These are phyloP conservation scores for Metopia argyrocephala DNA, from an alignment of 2,888 invertebrate species.

Conservation along the genomic window DNA sequence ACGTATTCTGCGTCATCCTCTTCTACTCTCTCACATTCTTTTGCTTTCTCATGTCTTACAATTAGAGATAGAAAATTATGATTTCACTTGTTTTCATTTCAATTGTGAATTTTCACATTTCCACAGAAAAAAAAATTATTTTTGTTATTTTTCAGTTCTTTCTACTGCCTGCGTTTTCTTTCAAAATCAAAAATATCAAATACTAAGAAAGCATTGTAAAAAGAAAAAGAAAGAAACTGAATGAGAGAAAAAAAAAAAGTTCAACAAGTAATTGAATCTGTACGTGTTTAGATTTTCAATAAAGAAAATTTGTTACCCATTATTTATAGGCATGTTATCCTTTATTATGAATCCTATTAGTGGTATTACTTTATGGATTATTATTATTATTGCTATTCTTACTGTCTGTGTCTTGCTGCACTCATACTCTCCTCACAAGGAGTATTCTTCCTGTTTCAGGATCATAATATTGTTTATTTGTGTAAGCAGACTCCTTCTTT, in stretches of 20 bases:
- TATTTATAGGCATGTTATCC: constrained; percentile 68
- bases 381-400: constrained; percentile 62
- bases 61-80: constrained; percentile 45
- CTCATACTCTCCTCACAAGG: neutral
- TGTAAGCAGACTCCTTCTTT: neutral
- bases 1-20: neutral
- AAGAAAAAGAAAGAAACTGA: neutral
- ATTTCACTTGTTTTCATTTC: constrained; percentile 60
- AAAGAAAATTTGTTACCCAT: constrained; percentile 65
- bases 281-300: constrained; percentile 72
- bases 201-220: neutral
- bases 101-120: constrained; percentile 47
- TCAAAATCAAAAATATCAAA: neutral
- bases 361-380: constrained; percentile 67
- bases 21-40: neutral
- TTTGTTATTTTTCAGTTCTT: neutral
- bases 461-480: constrained; percentile 29
- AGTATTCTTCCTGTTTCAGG: neutral
- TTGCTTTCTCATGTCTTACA: neutral
- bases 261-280: constrained; percentile 74
- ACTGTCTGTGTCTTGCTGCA: constrained; percentile 56
- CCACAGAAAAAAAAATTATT: neutral
- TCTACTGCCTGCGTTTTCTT: too few species aligned
- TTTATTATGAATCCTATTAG: constrained; percentile 69
- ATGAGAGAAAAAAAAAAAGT: constrained; percentile 61